Base-by-base conservation (phyloP, 1,140 invertebrate genomes). In the Drosophila bipectinata region DNA sequence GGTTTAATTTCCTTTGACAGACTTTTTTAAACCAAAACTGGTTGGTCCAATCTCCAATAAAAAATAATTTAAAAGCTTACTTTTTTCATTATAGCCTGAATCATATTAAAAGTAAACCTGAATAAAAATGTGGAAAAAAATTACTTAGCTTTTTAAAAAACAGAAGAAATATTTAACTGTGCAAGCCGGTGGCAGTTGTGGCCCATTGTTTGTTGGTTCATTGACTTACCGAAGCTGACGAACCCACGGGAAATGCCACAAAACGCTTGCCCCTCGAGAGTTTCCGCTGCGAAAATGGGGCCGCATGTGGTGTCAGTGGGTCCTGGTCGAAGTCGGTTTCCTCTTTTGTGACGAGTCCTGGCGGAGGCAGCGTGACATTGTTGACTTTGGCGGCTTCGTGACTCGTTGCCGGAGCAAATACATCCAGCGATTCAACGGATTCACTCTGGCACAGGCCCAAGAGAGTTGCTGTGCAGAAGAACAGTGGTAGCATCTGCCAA, bases 211-310 rank as follows among this genome's bases (percentile, higher is more conserved):
- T 32, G 59, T 32, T 41, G 39, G 59, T 62, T 73, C 71, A 53
- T 68, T 85, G 58, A 80, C 90, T 87, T 74, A 92, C 92, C 74
- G 91, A 82, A 55, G 91, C 84, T 62, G 92, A 89, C 77, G 92
- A 92, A 60, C 92, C 92, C 72, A 79, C 57, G 26, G 92, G 92
- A 87, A 92, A 92, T 56, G 90, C 90, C 68, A 92, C 71, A 87
- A 92, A 92, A 30, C 92, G 80, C 64, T 91, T 91, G 28, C 79
- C 79, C 54, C 92, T 78, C 32, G 91, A 91, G 55, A 84, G 82
- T 56, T 61, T 80, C 52, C 77, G 79, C 67, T 73, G 79, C 51
- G 85, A 54, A 55, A 58, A 62, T 72, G 67, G 47, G 69, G 56
- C 77, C 74, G 53, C 82, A 69, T 80, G 68, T 61, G 77, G 72